A percentile compares a stretch with the other conserved stretches of the same genome.
Conservation (phyloP, 1,140 invertebrate genomes). For the Apis florea region DNA sequence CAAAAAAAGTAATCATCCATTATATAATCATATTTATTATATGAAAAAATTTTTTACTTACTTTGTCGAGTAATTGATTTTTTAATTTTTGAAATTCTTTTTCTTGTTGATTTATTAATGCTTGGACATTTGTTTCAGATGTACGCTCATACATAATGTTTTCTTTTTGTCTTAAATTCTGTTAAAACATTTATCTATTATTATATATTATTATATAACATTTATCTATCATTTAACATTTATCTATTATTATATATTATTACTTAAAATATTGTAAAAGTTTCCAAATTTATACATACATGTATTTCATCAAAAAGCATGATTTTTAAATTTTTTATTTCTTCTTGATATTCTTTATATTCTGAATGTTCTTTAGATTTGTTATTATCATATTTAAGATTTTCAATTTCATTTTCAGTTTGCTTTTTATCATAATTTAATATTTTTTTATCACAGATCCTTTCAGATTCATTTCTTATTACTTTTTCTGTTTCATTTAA, state of each 20-base stretch:
- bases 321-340: slow-evolving; percentile 70
- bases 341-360: slow-evolving; percentile 76
- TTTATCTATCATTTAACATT: background rate
- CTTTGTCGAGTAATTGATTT: slow-evolving; percentile 69
- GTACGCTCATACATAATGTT: slow-evolving; percentile 49
- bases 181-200: slow-evolving; percentile 13
- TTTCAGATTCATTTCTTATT: slow-evolving; percentile 77
- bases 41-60: slow-evolving; percentile 37
- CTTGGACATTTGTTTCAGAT: slow-evolving; percentile 64
- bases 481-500: slow-evolving; percentile 81
- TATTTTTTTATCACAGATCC: slow-evolving; percentile 62
- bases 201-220: slow-evolving; percentile 2
- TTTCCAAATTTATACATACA: slow-evolving; percentile 53
- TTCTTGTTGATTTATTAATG: slow-evolving; percentile 71
- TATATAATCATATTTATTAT: background rate
- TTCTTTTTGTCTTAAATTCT: slow-evolving; percentile 56
- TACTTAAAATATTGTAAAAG: slow-evolving; percentile 8
- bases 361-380: slow-evolving; percentile 72
- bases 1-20: background rate
- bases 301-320: slow-evolving; percentile 73
- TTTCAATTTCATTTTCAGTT: slow-evolving; percentile 33
- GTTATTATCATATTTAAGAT: background rate
- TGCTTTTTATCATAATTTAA: slow-evolving; percentile 61
- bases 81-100: slow-evolving; percentile 72
- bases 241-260: background rate